Percentiles rank a stretch among this genome's conserved stretches.
Evolutionary conservation across 2,113 vertebrate species (phyloP).

Genomic region (Centrocercus urophasianus): DNA sequence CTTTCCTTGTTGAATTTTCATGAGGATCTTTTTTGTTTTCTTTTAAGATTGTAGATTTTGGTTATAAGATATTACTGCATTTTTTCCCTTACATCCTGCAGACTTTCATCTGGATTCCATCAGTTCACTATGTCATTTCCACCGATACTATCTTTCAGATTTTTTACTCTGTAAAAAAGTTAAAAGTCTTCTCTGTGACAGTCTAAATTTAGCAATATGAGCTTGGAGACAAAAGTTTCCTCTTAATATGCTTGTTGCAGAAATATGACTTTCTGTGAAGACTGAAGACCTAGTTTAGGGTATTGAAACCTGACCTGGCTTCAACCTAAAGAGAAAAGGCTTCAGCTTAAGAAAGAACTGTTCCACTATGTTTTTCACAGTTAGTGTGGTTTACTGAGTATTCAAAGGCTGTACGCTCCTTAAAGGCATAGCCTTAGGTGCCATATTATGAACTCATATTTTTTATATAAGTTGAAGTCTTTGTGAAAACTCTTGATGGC

Average conservation of each 20-base stretch:
- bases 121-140: neutral
- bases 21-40: neutral
- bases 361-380: neutral
- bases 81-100: neutral
- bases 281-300: neutral
- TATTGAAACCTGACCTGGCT: neutral
- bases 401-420: conserved; percentile 79
- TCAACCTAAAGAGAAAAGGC: conserved; percentile 77
- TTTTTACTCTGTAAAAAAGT: neutral
- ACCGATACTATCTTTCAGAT: neutral
- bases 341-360: conserved; percentile 63
- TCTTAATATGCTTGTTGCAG: neutral
- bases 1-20: neutral
- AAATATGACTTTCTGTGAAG: conserved; percentile 1
- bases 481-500: conserved; percentile 69
- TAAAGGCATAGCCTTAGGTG: conserved; percentile 80
- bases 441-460: conserved; percentile 77
- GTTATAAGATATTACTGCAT: neutral
- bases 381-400: conserved; percentile 30
- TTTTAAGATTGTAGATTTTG: neutral
- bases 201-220: neutral
- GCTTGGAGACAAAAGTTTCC: neutral
- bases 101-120: neutral
- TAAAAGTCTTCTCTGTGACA: neutral
- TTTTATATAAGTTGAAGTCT: conserved; percentile 79